Conservation (phyloP, 1,140 invertebrate species). For the Hormaphis cornu region DNA sequence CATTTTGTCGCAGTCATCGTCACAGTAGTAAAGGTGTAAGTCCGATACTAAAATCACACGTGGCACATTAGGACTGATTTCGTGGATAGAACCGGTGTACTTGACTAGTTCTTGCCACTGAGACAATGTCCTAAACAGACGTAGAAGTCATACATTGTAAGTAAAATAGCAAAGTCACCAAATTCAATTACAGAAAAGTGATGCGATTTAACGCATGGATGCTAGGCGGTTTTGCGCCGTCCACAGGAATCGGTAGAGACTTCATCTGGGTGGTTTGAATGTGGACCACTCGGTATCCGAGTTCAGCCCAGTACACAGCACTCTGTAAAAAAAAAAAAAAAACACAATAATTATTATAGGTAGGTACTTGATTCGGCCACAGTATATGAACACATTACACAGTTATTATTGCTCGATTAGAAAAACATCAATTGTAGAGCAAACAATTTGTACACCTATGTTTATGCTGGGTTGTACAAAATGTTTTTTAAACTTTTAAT, state of each 20-base stretch:
- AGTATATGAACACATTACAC: neutral
- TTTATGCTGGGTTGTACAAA: too few relatives aligned
- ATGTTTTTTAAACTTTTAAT: too few relatives aligned
- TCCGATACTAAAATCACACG: slow-evolving; percentile 13
- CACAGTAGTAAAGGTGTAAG: neutral
- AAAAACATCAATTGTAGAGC: neutral
- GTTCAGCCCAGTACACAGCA: slow-evolving; percentile 14
- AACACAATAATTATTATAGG: neutral
- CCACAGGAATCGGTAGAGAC: neutral
- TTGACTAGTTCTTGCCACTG: slow-evolving; percentile 6
- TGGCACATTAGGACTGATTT: slow-evolving; percentile 5
- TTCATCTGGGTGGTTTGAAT: slow-evolving; percentile 10
- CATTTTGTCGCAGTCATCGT: neutral
- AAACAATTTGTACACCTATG: too few relatives aligned
- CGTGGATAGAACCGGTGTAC: slow-evolving; percentile 5
- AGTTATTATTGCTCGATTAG: neutral
- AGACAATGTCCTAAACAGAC: slow-evolving; percentile 13
- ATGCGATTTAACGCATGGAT: slow-evolving; percentile 15
- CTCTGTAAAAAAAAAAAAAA: neutral
- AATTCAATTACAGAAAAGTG: slow-evolving; percentile 5
- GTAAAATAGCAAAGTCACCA: neutral
- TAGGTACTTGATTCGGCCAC: too few relatives aligned
- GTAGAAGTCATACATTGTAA: neutral
- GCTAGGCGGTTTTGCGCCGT: slow-evolving; percentile 9
- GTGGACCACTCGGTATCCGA: slow-evolving; percentile 6